phyloP scores from a whole-genome alignment of 2,113 vertebrate genomes.

The Pantherophis guttatus region DNA sequence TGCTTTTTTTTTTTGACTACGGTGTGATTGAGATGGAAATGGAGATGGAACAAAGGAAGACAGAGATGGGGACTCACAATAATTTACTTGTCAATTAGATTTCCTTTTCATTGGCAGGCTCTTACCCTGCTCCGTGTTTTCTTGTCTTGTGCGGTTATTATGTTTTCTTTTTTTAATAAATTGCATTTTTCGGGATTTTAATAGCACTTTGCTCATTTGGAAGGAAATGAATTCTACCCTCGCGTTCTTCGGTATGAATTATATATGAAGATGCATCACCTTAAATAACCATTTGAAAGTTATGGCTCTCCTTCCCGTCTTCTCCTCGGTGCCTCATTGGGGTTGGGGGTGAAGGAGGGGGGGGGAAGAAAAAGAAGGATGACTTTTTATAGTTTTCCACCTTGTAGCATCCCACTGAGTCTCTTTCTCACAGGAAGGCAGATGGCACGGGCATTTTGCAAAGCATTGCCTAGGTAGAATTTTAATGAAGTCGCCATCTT shows the following conservation, averaged over 20 bases:
- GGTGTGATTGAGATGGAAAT: not conserved
- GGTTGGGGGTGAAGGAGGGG: not conserved
- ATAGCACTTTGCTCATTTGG: slow-evolving; percentile 18
- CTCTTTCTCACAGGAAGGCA: not conserved
- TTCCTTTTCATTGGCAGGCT: not conserved
- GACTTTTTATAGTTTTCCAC: slow-evolving; percentile 18
- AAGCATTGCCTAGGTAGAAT: not conserved
- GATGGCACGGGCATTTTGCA: not conserved
- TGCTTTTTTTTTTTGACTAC: not conserved
- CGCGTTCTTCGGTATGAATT: slow-evolving; percentile 30
- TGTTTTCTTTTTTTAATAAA: not conserved
- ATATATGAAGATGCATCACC: slow-evolving; percentile 38
- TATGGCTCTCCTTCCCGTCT: not conserved
- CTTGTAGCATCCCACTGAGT: not conserved
- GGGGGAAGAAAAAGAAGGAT: not conserved
- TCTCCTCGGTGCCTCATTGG: not conserved
- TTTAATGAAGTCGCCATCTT: not conserved
- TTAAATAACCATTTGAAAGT: slow-evolving; percentile 47
- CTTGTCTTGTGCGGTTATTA: not conserved
- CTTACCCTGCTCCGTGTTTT: not conserved
- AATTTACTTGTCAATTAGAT: not conserved
- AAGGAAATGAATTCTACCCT: slow-evolving; percentile 11
- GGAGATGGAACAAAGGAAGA: not conserved
- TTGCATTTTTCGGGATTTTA: slow-evolving; percentile 17
- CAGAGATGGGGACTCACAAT: not conserved